A percentile compares a stretch with the other conserved stretches of the same genome.
These are phyloP conservation scores for Botrylloides violaceus DNA, from an alignment of 23 tunicate genomes.

Conservation along the genomic window DNA sequence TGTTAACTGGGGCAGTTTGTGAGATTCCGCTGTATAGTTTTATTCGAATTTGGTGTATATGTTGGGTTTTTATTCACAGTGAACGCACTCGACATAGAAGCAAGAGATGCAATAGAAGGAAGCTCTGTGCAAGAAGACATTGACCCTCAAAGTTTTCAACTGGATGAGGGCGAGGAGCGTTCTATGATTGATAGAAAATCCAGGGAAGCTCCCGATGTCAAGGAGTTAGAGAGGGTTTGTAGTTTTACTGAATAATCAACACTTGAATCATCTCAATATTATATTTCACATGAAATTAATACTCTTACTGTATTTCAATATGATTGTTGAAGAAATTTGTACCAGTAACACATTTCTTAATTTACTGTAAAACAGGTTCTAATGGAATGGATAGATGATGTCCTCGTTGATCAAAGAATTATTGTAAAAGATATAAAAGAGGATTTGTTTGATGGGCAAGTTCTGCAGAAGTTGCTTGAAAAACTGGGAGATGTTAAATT, in stretches of 20 bases:
- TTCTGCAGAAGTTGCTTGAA: constrained; percentile 88
- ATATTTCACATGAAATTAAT: neutral
- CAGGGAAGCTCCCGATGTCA: constrained; percentile 64
- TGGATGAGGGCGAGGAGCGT: constrained; percentile 92
- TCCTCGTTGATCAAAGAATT: constrained; percentile 77
- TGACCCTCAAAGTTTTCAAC: constrained; percentile 59
- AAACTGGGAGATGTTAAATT: constrained; percentile 76
- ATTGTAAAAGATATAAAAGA: constrained; percentile 94
- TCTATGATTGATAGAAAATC: constrained; percentile 87
- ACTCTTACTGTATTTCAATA: neutral
- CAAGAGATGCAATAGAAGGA: constrained; percentile 79
- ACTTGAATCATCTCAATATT: constrained; percentile 1
- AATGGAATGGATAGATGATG: constrained; percentile 88
- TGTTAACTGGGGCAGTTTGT: too few relatives aligned
- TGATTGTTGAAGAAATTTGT: neutral
- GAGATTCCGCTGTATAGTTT: too few relatives aligned
- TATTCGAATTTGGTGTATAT: too few relatives aligned
- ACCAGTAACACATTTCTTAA: too few relatives aligned
- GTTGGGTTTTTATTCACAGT: constrained; percentile 25
- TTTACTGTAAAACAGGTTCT: constrained; percentile 35
- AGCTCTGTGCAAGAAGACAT: constrained; percentile 19
- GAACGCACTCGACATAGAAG: constrained; percentile 76
- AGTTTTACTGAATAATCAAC: neutral
- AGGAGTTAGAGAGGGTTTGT: constrained; percentile 55
- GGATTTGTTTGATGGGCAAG: constrained; percentile 99